Evolutionary conservation across 2,888 invertebrate genomes (phyloP).

Genomic region (Caenorhabditis auriculariae): DNA sequence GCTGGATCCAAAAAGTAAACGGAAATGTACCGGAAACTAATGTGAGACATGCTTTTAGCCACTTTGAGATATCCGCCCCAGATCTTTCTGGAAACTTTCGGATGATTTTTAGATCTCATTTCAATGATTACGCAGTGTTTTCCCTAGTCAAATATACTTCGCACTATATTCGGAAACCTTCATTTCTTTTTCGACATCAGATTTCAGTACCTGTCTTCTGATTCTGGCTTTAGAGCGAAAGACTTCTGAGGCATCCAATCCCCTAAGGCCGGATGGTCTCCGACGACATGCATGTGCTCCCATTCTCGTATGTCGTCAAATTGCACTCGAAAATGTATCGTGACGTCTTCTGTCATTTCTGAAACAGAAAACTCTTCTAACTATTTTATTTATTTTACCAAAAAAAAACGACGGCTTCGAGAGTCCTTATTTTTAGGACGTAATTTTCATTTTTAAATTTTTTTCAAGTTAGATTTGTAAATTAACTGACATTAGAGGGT

Average conservation of each 20-base stretch:
- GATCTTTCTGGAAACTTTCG: conserved; percentile 10
- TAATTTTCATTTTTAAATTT: too few species aligned
- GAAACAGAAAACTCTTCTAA: too few species aligned
- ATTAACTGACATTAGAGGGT: too few species aligned
- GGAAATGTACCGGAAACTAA: conserved; percentile 20
- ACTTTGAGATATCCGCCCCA: conserved; percentile 13
- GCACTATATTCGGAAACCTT: neutral
- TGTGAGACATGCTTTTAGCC: conserved; percentile 2
- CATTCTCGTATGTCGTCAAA: conserved; percentile 32
- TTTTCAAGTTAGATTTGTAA: too few species aligned
- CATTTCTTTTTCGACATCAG: neutral
- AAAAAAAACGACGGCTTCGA: too few species aligned
- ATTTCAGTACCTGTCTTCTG: conserved; percentile 8
- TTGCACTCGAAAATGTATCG: conserved; percentile 32
- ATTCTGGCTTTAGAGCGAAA: conserved; percentile 8
- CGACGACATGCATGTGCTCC: conserved; percentile 42
- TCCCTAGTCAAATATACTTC: neutral
- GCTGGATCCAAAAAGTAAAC: conserved; percentile 17
- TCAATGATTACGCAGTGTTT: neutral
- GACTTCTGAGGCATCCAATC: conserved; percentile 36
- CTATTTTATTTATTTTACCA: too few species aligned
- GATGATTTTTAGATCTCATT: neutral
- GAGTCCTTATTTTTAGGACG: too few species aligned
- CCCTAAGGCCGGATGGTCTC: conserved; percentile 32
- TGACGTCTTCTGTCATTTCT: too few species aligned